These are phyloP conservation scores for Octonoba sinensis DNA, from an alignment of 2,888 invertebrate species.

Conservation along the genomic window DNA sequence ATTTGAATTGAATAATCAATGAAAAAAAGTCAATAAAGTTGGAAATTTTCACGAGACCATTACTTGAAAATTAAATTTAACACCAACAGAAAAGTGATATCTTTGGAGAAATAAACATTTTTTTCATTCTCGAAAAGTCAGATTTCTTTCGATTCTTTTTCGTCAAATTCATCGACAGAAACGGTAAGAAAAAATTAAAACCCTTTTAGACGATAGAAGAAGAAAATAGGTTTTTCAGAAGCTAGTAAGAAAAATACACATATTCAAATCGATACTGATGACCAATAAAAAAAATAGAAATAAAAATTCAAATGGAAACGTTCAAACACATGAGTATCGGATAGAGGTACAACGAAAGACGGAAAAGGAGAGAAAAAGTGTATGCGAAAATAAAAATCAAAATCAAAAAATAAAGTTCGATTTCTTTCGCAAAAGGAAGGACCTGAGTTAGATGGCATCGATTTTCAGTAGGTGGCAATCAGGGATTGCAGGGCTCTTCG, in stretches of 20 bases:
- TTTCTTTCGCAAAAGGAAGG: slow-evolving; percentile 32
- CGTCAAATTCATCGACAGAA: slow-evolving; percentile 28
- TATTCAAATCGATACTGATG: slow-evolving; percentile 59
- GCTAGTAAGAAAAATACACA: slow-evolving; percentile 8
- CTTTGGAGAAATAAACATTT: slow-evolving; percentile 15
- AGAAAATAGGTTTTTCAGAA: background rate
- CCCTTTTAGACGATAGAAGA: slow-evolving; percentile 30
- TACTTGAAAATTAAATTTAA: slow-evolving; percentile 37
- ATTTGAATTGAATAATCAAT: too few relatives aligned
- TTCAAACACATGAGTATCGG: slow-evolving; percentile 8
- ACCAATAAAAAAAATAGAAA: slow-evolving; percentile 47
- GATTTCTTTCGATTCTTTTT: background rate
- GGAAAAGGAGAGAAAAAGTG: slow-evolving; percentile 13
- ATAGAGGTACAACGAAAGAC: slow-evolving; percentile 10
- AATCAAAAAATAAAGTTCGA: slow-evolving; percentile 49
- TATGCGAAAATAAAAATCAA: slow-evolving; percentile 5
- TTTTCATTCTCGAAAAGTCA: slow-evolving; percentile 22
- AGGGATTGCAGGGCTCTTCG: slow-evolving; percentile 25
- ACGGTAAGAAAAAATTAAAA: slow-evolving; percentile 45
- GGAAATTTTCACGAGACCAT: slow-evolving; percentile 26
- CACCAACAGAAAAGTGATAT: slow-evolving; percentile 9
- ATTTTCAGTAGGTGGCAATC: slow-evolving; percentile 57
- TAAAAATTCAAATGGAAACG: slow-evolving; percentile 34
- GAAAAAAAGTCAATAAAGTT: too few relatives aligned
- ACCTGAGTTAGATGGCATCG: slow-evolving; percentile 46